A percentile compares a stretch with the other conserved stretches of the same genome.
phyloP scores from a whole-genome alignment of 2,113 vertebrate genomes.

The Shinisaurus crocodilurus region DNA sequence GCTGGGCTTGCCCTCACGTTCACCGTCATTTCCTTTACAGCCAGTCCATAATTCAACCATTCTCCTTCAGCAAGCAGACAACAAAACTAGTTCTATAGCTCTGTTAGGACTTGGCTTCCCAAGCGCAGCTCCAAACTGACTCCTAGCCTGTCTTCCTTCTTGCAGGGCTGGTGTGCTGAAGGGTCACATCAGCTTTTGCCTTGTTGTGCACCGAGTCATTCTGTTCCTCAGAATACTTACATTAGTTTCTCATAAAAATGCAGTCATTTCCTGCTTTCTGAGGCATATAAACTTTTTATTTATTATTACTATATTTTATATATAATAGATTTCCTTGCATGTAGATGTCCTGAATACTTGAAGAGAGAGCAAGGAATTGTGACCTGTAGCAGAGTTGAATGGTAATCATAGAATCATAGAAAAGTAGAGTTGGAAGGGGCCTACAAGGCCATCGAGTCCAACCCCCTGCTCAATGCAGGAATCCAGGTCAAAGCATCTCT shows the following conservation, averaged over 20 bases:
- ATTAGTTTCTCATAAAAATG: neutral
- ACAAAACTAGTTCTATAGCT: neutral
- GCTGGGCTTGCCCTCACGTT: too few relatives aligned
- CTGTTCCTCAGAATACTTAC: neutral
- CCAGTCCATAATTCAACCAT: too few relatives aligned
- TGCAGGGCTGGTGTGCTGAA: too few relatives aligned
- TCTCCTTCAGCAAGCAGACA: neutral
- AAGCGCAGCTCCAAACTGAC: too few relatives aligned
- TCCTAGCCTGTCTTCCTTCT: too few relatives aligned
- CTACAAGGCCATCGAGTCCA: too few relatives aligned
- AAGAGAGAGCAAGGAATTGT: neutral
- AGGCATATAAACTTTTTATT: neutral
- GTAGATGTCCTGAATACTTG: neutral
- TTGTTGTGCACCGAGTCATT: neutral
- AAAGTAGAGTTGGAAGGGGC: too few relatives aligned
- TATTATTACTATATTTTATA: too few relatives aligned
- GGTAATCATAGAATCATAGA: too few relatives aligned
- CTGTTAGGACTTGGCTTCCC: neutral
- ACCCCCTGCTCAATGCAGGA: too few relatives aligned
- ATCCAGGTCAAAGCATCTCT: too few relatives aligned
- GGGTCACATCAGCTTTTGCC: neutral
- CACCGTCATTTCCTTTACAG: neutral
- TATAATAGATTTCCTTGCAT: too few relatives aligned
- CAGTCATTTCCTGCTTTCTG: neutral
- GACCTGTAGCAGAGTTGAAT: neutral